Conservation (phyloP, 2,888 invertebrate species). For the Fragum sueziense region DNA sequence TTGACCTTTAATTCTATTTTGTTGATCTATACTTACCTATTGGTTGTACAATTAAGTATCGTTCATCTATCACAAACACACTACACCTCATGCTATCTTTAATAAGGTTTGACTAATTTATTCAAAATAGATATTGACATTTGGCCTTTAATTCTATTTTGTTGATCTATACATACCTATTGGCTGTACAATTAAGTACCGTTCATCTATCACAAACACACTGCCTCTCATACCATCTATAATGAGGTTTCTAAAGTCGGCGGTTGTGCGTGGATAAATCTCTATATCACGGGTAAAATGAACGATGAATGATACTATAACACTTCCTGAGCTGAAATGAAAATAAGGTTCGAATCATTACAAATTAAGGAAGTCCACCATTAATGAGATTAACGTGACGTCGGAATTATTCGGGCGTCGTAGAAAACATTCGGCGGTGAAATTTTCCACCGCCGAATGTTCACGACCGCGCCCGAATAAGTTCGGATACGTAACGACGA, state of each 20-base stretch:
- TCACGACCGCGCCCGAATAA: too few species aligned
- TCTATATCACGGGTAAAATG: slow-evolving; percentile 56
- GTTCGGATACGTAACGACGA: too few species aligned
- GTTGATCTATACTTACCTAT: slow-evolving; percentile 33
- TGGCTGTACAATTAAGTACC: slow-evolving; percentile 40
- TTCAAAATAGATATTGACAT: too few species aligned
- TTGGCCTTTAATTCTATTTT: too few species aligned
- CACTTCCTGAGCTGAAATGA: slow-evolving; percentile 70
- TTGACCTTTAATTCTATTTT: too few species aligned
- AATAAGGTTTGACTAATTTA: too few species aligned
- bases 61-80: slow-evolving; percentile 42
- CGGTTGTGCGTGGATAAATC: slow-evolving; percentile 43
- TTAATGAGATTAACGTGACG: too few species aligned
- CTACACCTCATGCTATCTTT: slow-evolving; percentile 46
- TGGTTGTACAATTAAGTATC: slow-evolving; percentile 37
- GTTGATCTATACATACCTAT: slow-evolving; percentile 45
- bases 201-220: slow-evolving; percentile 45
- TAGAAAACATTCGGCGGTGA: too few species aligned
- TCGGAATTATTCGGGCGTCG: too few species aligned
- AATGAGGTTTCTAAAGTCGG: slow-evolving; percentile 48
- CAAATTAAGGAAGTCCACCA: too few species aligned
- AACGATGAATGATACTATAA: slow-evolving; percentile 65
- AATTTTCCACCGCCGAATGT: too few species aligned
- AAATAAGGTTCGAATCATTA: too few species aligned
- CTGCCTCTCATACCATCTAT: slow-evolving; percentile 48